Percentiles rank a stretch among this genome's conserved stretches.
Conservation (phyloP, 2,797 vertebrate species). For the Numenius phaeopus region DNA sequence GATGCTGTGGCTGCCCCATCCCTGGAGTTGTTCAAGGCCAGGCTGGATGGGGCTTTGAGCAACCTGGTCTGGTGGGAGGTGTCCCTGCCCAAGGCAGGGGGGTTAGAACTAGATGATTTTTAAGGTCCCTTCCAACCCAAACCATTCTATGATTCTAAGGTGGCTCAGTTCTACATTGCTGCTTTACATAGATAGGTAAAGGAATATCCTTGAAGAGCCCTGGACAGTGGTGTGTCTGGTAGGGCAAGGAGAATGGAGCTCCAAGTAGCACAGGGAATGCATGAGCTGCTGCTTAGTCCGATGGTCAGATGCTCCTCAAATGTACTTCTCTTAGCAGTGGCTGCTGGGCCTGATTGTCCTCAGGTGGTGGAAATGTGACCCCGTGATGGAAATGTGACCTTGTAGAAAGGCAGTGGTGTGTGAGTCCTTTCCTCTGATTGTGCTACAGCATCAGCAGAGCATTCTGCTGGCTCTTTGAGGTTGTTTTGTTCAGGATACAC, state of each 20-base stretch:
- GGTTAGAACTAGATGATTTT: too few species aligned
- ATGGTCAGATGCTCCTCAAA: background rate
- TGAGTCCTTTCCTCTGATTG: constrained; percentile 29
- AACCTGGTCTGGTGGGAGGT: too few species aligned
- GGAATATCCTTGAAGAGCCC: background rate
- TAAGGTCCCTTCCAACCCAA: too few species aligned
- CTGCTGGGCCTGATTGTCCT: background rate
- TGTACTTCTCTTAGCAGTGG: background rate
- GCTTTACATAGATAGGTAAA: background rate
- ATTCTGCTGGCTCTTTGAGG: background rate
- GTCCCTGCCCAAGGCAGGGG: too few species aligned
- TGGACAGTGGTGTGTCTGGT: background rate
- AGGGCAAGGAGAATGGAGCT: background rate
- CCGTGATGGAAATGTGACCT: background rate
- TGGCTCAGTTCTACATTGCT: background rate
- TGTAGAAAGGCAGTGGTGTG: background rate
- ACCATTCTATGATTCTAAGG: too few species aligned
- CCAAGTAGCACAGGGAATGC: fast-evolving
- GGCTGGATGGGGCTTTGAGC: too few species aligned
- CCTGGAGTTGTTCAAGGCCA: too few species aligned
- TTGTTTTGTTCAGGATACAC: background rate
- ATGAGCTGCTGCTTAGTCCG: background rate
- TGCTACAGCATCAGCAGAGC: fast-evolving
- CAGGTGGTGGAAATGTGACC: background rate
- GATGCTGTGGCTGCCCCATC: too few species aligned